Evolutionary conservation across 1,140 invertebrate species (phyloP).

Genomic region (Leptestheria dahalacensis): DNA sequence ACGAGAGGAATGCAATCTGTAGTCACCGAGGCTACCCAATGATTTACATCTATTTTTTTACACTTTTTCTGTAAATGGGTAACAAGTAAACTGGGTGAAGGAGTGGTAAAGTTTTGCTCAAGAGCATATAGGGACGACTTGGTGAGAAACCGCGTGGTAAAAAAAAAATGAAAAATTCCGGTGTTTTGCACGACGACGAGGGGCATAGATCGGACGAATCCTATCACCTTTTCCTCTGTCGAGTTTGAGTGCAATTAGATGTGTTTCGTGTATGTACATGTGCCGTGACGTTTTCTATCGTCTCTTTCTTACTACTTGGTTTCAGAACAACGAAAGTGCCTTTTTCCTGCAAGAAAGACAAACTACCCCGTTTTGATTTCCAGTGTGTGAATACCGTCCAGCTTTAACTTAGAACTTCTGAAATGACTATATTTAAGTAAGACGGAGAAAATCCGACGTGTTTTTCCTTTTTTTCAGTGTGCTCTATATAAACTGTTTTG

Average conservation of each 20-base stretch:
- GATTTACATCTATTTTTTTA: not conserved
- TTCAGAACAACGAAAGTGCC: not conserved
- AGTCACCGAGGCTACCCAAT: not conserved
- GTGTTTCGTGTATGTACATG: not conserved
- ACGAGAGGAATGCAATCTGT: slow-evolving; percentile 63
- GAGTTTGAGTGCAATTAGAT: no score
- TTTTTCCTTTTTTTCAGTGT: not conserved
- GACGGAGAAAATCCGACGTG: no score
- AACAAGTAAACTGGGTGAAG: not conserved
- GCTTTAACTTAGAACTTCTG: not conserved
- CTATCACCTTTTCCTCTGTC: not conserved
- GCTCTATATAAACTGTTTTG: not conserved
- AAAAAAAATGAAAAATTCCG: not conserved
- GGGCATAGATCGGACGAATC: not conserved
- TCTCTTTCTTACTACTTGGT: not conserved
- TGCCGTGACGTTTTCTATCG: not conserved
- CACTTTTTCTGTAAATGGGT: not conserved
- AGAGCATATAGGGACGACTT: no score
- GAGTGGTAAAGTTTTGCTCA: not conserved
- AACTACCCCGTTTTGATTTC: not conserved
- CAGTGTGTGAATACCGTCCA: not conserved
- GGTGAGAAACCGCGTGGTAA: no score
- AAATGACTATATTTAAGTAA: not conserved
- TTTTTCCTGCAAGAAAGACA: not conserved
- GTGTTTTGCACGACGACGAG: not conserved